These are phyloP conservation scores for Anodontia alba DNA, from an alignment of 2,888 invertebrate genomes.

Conservation along the genomic window DNA sequence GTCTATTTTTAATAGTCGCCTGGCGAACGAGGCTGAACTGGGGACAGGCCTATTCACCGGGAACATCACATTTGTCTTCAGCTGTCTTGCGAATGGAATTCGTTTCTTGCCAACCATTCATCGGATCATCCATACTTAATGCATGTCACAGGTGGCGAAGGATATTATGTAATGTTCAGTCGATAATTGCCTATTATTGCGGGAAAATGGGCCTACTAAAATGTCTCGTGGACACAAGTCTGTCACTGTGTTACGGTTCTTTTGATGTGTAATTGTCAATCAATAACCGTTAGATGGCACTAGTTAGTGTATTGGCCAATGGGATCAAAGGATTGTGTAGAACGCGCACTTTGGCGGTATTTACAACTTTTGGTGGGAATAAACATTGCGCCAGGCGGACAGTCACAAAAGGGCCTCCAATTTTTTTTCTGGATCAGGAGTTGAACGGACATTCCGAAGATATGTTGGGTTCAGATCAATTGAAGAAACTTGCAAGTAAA, in stretches of 20 bases:
- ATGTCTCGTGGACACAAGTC: neutral
- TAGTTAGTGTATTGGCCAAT: conserved; percentile 56
- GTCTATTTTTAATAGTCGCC: too few species aligned
- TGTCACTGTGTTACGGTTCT: neutral
- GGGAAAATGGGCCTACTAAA: too few species aligned
- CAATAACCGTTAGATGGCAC: conserved; percentile 47
- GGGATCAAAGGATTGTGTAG: conserved; percentile 31
- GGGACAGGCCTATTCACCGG: too few species aligned
- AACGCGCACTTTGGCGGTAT: conserved; percentile 60
- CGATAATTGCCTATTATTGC: too few species aligned
- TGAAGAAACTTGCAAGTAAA: conserved; percentile 64
- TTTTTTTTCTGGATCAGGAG: conserved; percentile 47
- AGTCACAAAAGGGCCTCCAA: conserved; percentile 33
- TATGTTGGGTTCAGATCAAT: conserved; percentile 69
- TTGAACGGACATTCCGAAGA: conserved; percentile 27
- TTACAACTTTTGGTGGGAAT: conserved; percentile 71
- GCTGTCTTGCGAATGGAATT: too few species aligned
- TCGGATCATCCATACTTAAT: too few species aligned
- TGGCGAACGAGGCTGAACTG: too few species aligned
- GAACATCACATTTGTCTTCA: too few species aligned
- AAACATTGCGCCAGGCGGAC: conserved; percentile 46
- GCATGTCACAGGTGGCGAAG: too few species aligned
- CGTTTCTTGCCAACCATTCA: too few species aligned
- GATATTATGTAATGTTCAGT: too few species aligned
- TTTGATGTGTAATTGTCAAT: neutral